A percentile compares a stretch with the other conserved stretches of the same genome.
phyloP scores from a whole-genome alignment of 2,888 invertebrate species.

The Phaedon cochleariae region DNA sequence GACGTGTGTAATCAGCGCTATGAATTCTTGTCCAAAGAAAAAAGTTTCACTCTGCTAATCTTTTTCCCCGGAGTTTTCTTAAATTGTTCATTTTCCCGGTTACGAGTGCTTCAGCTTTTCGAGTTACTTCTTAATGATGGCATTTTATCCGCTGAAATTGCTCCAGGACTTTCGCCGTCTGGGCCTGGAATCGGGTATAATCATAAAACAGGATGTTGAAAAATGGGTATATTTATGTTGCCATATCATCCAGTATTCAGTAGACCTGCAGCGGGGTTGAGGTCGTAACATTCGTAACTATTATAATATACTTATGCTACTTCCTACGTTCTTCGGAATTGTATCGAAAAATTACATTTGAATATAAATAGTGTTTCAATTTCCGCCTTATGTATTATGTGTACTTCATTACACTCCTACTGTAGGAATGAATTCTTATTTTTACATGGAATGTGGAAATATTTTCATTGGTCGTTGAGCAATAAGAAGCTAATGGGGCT shows the following conservation, averaged over 20 bases:
- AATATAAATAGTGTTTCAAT: too few species aligned
- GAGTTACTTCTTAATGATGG: background rate
- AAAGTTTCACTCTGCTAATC: background rate
- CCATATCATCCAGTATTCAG: background rate
- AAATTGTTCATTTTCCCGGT: conserved; percentile 1
- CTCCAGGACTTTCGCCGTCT: background rate
- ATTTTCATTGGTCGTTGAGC: too few species aligned
- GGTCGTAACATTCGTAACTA: too few species aligned
- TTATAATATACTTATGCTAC: too few species aligned
- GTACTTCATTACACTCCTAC: too few species aligned
- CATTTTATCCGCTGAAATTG: background rate
- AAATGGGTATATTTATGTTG: background rate
- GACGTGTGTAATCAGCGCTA: background rate
- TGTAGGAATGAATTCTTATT: too few species aligned
- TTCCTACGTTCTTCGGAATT: too few species aligned
- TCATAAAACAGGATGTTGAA: background rate
- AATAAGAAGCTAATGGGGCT: too few species aligned
- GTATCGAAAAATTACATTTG: too few species aligned
- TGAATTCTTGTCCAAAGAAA: background rate
- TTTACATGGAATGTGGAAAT: too few species aligned
- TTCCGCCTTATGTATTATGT: too few species aligned
- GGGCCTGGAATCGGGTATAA: background rate
- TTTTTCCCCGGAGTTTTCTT: background rate
- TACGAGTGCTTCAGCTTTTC: background rate
- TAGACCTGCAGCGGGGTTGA: too few species aligned